Evolutionary conservation across 1,140 invertebrate genomes (phyloP).

Genomic region (Leptinotarsa undecemlineata): DNA sequence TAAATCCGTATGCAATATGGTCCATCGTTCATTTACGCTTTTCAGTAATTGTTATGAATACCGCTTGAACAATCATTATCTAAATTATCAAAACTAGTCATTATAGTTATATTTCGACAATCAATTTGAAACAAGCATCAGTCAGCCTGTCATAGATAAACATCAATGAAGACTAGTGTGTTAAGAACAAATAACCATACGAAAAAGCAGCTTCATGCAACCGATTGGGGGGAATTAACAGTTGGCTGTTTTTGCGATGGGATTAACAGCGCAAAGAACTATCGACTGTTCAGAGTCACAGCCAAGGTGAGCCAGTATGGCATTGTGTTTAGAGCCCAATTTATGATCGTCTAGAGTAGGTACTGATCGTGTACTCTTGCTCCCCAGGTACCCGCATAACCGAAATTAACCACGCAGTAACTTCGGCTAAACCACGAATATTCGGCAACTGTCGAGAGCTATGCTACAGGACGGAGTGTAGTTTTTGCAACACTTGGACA

Average conservation of each 20-base stretch:
- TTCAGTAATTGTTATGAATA: no score
- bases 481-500: no score
- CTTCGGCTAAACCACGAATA: conserved; percentile 12
- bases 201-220: no score
- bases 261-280: conserved; percentile 36
- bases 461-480: conserved; percentile 12
- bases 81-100: no score
- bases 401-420: conserved; percentile 15
- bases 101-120: no score
- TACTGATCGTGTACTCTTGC: conserved; percentile 18
- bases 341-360: conserved; percentile 43
- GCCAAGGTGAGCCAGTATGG: conserved; percentile 43
- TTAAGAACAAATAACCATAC: no score
- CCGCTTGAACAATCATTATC: no score
- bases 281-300: conserved; percentile 33
- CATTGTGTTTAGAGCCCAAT: conserved; percentile 42
- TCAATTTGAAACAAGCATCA: no score
- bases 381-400: conserved; percentile 1
- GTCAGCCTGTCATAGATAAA: no score
- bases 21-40: no score
- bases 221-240: conserved; percentile 15
- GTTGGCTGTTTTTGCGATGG: conserved; percentile 4
- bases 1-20: no score
- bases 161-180: no score
- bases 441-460: neutral